phyloP scores from a whole-genome alignment of 2,888 invertebrate species.

The Sisyra nigra region DNA sequence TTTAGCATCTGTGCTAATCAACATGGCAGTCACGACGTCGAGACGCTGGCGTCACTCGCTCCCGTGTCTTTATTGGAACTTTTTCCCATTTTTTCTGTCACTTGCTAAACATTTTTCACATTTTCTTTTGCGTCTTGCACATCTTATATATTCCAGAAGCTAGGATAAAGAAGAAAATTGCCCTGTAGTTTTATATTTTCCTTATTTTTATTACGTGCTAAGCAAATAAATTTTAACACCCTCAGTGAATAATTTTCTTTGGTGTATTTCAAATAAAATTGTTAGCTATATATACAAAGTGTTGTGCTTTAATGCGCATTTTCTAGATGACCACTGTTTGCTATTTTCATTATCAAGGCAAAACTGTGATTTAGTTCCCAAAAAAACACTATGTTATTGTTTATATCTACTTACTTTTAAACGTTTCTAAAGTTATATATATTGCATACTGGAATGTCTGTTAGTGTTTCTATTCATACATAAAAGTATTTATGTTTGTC shows the following conservation, averaged over 20 bases:
- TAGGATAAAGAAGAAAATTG: conserved; percentile 15
- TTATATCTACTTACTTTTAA: no score
- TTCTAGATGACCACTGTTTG: no score
- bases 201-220: conserved; percentile 18
- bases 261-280: neutral
- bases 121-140: conserved; percentile 12
- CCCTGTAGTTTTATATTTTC: conserved; percentile 16
- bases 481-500: no score
- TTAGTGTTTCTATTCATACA: no score
- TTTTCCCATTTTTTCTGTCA: conserved; percentile 16
- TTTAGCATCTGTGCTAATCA: conserved; percentile 7
- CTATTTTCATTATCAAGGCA: no score
- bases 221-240: conserved; percentile 12
- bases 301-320: no score
- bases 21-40: conserved; percentile 5
- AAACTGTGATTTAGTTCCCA: no score
- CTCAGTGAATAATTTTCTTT: conserved; percentile 2
- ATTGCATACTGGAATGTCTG: no score
- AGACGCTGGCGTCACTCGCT: neutral
- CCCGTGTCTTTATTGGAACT: conserved; percentile 17
- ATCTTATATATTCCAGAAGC: neutral
- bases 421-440: no score
- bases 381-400: no score
- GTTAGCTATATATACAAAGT: neutral
- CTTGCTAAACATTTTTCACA: conserved; percentile 19